A percentile compares a stretch with the other conserved stretches of the same genome.
phyloP scores from a whole-genome alignment of 2,797 vertebrate genomes.

The Eremophila alpestris region DNA sequence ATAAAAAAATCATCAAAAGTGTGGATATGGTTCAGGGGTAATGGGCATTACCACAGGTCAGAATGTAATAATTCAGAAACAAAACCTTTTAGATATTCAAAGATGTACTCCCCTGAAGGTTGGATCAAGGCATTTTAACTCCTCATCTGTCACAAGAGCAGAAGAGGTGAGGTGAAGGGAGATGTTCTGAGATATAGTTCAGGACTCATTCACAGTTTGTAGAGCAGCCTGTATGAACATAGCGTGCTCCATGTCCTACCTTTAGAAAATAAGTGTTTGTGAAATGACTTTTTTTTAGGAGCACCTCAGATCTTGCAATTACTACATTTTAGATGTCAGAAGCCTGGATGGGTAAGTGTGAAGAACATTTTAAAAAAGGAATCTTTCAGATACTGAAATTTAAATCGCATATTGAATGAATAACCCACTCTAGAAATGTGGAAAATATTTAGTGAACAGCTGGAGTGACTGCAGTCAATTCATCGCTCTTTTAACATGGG shows the following conservation, averaged over 20 bases:
- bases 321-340: slow-evolving; percentile 31
- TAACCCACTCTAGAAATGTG: slow-evolving; percentile 40
- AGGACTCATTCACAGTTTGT: not conserved
- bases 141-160: not conserved
- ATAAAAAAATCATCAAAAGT: not conserved
- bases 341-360: not conserved
- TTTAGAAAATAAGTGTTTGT: slow-evolving; percentile 4
- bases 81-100: not conserved
- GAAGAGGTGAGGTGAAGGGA: not conserved
- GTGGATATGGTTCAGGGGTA: not conserved
- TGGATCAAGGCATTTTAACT: not conserved
- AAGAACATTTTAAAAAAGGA: slow-evolving; percentile 16
- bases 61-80: not conserved
- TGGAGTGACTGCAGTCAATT: slow-evolving; percentile 60
- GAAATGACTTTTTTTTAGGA: slow-evolving; percentile 21
- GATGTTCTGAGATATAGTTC: not conserved
- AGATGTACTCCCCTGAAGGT: not conserved
- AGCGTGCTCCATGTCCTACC: not conserved
- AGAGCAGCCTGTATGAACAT: not conserved
- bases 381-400: slow-evolving; percentile 28
- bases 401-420: slow-evolving; percentile 16
- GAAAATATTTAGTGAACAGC: slow-evolving; percentile 58
- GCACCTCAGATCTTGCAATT: slow-evolving; percentile 3
- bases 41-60: not conserved
- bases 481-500: slow-evolving; percentile 19